Evolutionary conservation across 2,888 invertebrate species (phyloP).

Genomic region (Andrena marginata): DNA sequence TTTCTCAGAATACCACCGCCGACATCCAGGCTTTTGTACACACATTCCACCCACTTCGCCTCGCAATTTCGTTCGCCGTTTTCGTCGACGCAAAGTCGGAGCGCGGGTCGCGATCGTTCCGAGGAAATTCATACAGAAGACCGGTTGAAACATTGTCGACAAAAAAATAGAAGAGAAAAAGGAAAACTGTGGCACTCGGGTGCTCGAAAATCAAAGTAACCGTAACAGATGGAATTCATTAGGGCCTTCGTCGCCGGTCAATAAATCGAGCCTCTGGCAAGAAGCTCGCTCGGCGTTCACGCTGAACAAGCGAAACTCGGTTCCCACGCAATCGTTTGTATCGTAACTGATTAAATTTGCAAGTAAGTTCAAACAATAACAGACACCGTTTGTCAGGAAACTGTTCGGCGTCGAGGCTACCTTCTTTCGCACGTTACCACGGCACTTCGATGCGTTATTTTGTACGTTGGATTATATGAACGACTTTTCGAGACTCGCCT

Average conservation of each 20-base stretch:
- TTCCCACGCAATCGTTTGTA: constrained; percentile 23
- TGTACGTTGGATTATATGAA: constrained; percentile 32
- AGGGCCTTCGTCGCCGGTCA: constrained; percentile 44
- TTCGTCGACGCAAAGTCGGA: too few species aligned
- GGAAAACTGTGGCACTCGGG: background rate
- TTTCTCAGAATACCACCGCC: background rate
- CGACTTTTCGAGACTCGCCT: constrained; percentile 53
- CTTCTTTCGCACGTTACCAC: constrained; percentile 9
- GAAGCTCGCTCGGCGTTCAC: constrained; percentile 33
- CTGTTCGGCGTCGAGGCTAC: constrained; percentile 6
- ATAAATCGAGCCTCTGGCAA: constrained; percentile 44
- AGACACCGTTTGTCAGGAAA: background rate
- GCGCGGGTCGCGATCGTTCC: too few species aligned
- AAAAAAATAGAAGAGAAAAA: background rate
- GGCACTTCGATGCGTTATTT: constrained; percentile 48
- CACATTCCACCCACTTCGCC: constrained; percentile 2
- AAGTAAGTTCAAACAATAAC: constrained; percentile 6
- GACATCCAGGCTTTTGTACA: constrained; percentile 9
- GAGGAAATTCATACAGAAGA: too few species aligned
- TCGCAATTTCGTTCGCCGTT: background rate
- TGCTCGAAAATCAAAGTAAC: constrained; percentile 27
- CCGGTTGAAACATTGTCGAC: too few species aligned
- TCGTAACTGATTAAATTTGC: constrained; percentile 27
- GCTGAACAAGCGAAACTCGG: constrained; percentile 21
- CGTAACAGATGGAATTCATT: constrained; percentile 45